These are phyloP conservation scores for Acrossocheilus wenchowensis DNA, from an alignment of 2,797 vertebrate species.

Conservation along the genomic window DNA sequence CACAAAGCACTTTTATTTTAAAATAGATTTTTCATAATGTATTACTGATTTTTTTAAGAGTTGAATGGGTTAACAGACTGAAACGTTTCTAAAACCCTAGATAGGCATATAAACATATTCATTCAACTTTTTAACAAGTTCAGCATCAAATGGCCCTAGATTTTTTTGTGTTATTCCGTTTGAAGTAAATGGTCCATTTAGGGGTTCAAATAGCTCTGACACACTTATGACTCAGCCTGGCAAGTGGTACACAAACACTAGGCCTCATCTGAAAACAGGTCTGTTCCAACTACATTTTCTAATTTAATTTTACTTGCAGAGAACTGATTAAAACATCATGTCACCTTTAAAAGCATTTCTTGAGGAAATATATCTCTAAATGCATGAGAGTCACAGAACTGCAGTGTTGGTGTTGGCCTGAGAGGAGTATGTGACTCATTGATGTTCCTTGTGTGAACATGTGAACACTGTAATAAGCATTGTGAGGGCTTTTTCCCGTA, in stretches of 20 bases:
- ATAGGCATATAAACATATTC: conserved; percentile 9
- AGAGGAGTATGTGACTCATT: background rate
- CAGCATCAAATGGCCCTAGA: background rate
- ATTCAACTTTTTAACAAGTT: background rate
- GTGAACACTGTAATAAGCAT: conserved; percentile 18
- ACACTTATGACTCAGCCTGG: conserved; percentile 17
- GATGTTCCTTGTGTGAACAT: conserved; percentile 8
- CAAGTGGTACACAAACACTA: background rate
- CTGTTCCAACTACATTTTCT: conserved; percentile 31
- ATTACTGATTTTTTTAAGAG: background rate
- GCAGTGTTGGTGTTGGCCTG: conserved; percentile 59
- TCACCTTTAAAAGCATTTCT: conserved; percentile 42
- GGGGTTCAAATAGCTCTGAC: background rate
- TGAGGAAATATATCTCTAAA: conserved; percentile 41
- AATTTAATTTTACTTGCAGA: conserved; percentile 46
- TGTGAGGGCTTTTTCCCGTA: background rate
- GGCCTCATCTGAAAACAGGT: conserved; percentile 30
- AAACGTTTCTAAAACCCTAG: background rate
- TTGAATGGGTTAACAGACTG: background rate
- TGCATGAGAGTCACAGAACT: conserved; percentile 43
- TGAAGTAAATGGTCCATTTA: conserved; percentile 13
- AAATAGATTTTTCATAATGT: background rate
- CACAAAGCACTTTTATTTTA: background rate
- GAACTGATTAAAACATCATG: conserved; percentile 52
- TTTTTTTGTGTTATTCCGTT: background rate